Evolutionary conservation across 2,113 vertebrate genomes (phyloP).

Genomic region (Dascyllus trimaculatus): DNA sequence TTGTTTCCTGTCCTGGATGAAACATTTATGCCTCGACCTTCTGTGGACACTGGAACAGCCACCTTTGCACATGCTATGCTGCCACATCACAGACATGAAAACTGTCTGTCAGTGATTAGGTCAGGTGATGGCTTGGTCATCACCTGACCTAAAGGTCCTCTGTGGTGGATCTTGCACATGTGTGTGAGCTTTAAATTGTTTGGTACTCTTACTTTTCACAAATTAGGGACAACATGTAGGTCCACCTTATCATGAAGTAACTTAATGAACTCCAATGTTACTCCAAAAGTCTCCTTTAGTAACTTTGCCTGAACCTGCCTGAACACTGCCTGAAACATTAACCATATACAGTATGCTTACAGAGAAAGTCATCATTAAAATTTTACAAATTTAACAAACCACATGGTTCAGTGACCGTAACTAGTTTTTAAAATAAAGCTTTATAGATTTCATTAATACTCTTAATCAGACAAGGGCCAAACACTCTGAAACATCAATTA

Average conservation of each 20-base stretch:
- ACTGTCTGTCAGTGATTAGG: constrained; percentile 34
- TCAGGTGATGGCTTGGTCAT: constrained; percentile 31
- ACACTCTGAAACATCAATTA: not conserved
- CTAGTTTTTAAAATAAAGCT: not conserved
- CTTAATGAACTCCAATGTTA: not conserved
- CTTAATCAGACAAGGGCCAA: not conserved
- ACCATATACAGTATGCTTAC: no score
- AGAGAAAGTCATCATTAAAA: no score
- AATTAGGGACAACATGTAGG: not conserved
- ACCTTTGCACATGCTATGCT: constrained; percentile 56
- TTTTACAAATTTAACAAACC: no score
- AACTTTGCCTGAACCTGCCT: no score
- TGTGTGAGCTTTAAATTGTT: constrained; percentile 4
- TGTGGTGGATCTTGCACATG: not conserved
- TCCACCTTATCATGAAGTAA: not conserved
- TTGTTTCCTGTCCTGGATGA: constrained; percentile 71
- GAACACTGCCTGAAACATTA: no score
- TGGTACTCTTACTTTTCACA: not conserved
- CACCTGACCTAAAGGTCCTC: constrained; percentile 44
- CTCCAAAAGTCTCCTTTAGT: not conserved
- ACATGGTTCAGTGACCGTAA: not conserved
- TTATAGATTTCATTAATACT: not conserved
- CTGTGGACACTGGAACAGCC: constrained; percentile 44
- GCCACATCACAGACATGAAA: constrained; percentile 52
- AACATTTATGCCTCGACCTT: constrained; percentile 70